These are phyloP conservation scores for Babyrousa celebensis DNA, from an alignment of 2,797 vertebrate species.

Conservation along the genomic window DNA sequence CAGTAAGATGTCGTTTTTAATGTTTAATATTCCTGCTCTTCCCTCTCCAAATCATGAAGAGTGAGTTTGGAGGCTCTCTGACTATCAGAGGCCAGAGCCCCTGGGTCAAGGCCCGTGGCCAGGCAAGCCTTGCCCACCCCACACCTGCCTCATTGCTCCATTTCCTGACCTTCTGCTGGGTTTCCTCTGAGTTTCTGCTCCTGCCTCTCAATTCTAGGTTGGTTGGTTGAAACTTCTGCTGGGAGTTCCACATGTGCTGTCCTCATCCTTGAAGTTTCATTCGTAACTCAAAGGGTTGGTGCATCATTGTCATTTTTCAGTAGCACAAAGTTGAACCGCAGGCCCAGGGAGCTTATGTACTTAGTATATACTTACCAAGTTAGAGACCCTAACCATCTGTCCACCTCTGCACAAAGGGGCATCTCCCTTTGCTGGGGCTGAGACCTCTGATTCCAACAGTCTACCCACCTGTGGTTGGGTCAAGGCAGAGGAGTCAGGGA, in stretches of 20 bases:
- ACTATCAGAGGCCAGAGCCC: neutral
- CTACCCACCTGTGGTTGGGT: too few relatives aligned
- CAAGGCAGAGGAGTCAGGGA: neutral
- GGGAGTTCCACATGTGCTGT: neutral
- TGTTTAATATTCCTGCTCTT: neutral
- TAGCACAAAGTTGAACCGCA: too few relatives aligned
- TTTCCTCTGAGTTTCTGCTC: neutral
- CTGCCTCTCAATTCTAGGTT: neutral
- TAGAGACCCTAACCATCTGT: neutral
- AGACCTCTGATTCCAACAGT: neutral
- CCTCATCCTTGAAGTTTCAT: neutral
- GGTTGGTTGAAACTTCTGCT: neutral
- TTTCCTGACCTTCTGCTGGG: neutral
- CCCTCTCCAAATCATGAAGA: neutral
- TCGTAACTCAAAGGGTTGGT: neutral
- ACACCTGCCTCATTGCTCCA: accelerated
- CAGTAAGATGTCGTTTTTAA: neutral
- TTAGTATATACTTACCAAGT: neutral
- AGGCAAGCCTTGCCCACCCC: neutral
- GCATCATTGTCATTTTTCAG: too few relatives aligned
- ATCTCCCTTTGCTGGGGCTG: neutral
- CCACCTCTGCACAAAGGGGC: neutral
- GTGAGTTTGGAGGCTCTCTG: neutral
- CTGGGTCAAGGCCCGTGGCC: neutral
- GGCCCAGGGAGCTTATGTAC: too few relatives aligned